Percentiles rank a stretch among this genome's conserved stretches.
Evolutionary conservation across 2,113 vertebrate species (phyloP).

Genomic region (Mormoops blainvillei): DNA sequence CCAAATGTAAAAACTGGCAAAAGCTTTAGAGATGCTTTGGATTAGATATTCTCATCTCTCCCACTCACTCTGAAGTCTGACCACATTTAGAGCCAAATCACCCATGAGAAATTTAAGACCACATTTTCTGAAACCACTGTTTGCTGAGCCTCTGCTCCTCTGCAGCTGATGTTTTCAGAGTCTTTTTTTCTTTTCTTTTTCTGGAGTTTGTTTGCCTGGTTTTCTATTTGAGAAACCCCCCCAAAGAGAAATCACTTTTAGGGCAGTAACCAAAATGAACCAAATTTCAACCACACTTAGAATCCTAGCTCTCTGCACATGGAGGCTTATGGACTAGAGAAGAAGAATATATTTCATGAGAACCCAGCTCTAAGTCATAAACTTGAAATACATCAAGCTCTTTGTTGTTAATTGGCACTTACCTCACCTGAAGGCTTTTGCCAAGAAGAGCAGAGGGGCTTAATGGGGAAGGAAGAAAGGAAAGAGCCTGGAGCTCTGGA

Average conservation of each 20-base stretch:
- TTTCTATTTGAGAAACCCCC: slow-evolving; percentile 18
- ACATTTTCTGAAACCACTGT: neutral
- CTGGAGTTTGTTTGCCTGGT: neutral
- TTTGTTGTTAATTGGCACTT: slow-evolving; percentile 81
- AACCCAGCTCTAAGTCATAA: slow-evolving; percentile 78
- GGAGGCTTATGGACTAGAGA: slow-evolving; percentile 54
- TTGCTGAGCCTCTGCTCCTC: neutral
- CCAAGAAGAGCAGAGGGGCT: slow-evolving; percentile 66
- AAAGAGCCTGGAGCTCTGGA: slow-evolving; percentile 77
- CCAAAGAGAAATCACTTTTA: slow-evolving; percentile 4
- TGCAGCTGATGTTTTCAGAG: neutral
- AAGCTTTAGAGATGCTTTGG: neutral
- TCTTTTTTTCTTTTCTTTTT: neutral
- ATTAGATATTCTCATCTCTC: neutral
- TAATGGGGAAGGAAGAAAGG: slow-evolving; percentile 73
- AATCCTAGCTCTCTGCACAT: slow-evolving; percentile 60
- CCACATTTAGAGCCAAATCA: slow-evolving; percentile 9
- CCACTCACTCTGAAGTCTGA: neutral
- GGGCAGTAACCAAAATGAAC: neutral
- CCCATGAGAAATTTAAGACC: neutral
- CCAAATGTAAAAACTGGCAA: slow-evolving; percentile 1
- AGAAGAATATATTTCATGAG: slow-evolving; percentile 74
- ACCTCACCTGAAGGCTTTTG: slow-evolving; percentile 72
- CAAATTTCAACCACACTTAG: slow-evolving; percentile 23
- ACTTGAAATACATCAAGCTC: slow-evolving; percentile 75